Evolutionary conservation across 2,113 vertebrate genomes (phyloP).

Genomic region (Coreoperca whiteheadi): DNA sequence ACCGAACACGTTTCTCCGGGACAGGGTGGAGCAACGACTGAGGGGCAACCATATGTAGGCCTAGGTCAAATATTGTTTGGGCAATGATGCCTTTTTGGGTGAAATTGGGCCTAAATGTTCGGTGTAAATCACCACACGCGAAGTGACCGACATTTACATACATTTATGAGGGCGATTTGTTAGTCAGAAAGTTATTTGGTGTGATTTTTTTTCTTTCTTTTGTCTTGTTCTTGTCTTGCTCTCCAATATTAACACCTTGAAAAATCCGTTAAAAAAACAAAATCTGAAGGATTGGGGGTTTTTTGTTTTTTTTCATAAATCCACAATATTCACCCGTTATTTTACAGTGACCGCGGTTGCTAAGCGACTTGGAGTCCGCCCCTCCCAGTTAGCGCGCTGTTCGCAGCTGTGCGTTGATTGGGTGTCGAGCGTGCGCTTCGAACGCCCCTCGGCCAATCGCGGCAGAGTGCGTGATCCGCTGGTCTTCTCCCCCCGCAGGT

Average conservation of each 20-base stretch:
- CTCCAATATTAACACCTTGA: not conserved
- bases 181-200: not conserved
- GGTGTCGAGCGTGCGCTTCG: not conserved
- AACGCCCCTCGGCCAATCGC: slow-evolving; percentile 55
- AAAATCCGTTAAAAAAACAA: not conserved
- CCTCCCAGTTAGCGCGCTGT: no score
- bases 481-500: slow-evolving; percentile 73
- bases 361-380: not conserved
- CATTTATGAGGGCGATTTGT: not conserved
- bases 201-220: no score
- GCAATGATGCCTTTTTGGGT: not conserved
- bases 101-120: no score
- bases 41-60: no score
- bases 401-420: slow-evolving; percentile 19
- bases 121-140: not conserved
- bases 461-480: not conserved
- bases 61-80: not conserved
- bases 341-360: not conserved
- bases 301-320: no score
- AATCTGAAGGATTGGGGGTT: no score
- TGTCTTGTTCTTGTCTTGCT: not conserved
- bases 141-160: not conserved
- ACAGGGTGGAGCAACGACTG: not conserved
- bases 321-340: not conserved
- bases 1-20: not conserved